Conservation (phyloP, 2,113 vertebrate species). For the Thunnus maccoyii region DNA sequence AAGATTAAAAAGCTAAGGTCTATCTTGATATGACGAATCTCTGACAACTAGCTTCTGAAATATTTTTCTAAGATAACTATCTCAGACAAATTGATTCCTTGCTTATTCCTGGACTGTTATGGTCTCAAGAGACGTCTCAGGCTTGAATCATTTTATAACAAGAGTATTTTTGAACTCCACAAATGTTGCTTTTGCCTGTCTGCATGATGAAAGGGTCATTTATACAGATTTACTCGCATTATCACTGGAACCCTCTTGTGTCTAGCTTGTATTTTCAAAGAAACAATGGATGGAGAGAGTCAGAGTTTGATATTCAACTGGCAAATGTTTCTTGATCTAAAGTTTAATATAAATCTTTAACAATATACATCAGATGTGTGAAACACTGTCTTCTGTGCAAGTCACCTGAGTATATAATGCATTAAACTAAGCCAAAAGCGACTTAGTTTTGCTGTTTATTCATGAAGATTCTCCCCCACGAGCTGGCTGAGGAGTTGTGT, state of each 20-base stretch:
- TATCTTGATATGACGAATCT: background rate
- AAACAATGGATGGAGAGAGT: background rate
- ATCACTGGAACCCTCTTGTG: conserved; percentile 5
- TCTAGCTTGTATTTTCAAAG: background rate
- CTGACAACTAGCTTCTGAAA: background rate
- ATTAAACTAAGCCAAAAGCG: no score
- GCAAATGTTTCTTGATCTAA: no score
- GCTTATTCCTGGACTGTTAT: background rate
- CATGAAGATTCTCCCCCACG: background rate
- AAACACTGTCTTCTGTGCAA: no score
- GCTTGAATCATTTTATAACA: background rate
- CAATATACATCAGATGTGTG: no score
- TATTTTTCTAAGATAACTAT: background rate
- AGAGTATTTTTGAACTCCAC: background rate
- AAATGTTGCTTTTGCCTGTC: background rate
- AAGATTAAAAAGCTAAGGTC: background rate
- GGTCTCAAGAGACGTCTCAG: background rate
- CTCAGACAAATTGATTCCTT: conserved; percentile 20
- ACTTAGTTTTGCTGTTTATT: background rate
- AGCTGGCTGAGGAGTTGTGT: background rate
- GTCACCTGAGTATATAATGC: no score
- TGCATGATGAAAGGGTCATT: conserved; percentile 15
- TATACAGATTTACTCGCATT: conserved; percentile 20
- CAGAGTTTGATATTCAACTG: background rate
- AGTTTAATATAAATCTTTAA: no score